phyloP scores from a whole-genome alignment of 2,888 invertebrate species.

The Tetheella fluctuosa region DNA sequence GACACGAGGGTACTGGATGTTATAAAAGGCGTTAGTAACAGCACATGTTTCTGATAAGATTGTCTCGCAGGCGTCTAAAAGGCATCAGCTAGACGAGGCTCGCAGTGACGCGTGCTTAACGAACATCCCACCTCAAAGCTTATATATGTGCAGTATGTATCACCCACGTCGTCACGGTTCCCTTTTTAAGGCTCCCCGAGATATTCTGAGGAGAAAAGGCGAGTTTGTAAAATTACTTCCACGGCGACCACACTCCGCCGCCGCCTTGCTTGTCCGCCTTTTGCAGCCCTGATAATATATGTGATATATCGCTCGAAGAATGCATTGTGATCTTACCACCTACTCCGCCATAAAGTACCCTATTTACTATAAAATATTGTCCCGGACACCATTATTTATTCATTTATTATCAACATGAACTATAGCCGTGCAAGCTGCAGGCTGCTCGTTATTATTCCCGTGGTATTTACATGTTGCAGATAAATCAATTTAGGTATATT shows the following conservation, averaged over 20 bases:
- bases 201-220: slow-evolving; percentile 45
- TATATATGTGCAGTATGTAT: slow-evolving; percentile 46
- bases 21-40: slow-evolving; percentile 1
- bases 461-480: slow-evolving; percentile 32
- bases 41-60: slow-evolving; percentile 15
- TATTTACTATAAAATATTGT: slow-evolving; percentile 59
- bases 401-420: slow-evolving; percentile 49
- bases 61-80: slow-evolving; percentile 22
- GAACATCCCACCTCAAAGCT: slow-evolving; percentile 45
- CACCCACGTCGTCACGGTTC: slow-evolving; percentile 47
- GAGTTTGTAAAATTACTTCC: slow-evolving; percentile 57
- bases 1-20: background rate
- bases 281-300: slow-evolving; percentile 55
- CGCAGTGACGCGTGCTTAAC: slow-evolving; percentile 31
- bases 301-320: slow-evolving; percentile 62
- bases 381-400: slow-evolving; percentile 50
- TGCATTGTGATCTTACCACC: slow-evolving; percentile 60
- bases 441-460: slow-evolving; percentile 42
- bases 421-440: slow-evolving; percentile 29
- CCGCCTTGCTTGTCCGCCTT: slow-evolving; percentile 38
- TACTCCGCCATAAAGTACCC: slow-evolving; percentile 51
- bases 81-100: slow-evolving; percentile 23
- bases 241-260: slow-evolving; percentile 39
- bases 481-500: slow-evolving; percentile 42
- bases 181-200: slow-evolving; percentile 48